Percentiles rank a stretch among this genome's conserved stretches.
phyloP scores from a whole-genome alignment of 2,797 vertebrate genomes.

The Nyctalus aviator region DNA sequence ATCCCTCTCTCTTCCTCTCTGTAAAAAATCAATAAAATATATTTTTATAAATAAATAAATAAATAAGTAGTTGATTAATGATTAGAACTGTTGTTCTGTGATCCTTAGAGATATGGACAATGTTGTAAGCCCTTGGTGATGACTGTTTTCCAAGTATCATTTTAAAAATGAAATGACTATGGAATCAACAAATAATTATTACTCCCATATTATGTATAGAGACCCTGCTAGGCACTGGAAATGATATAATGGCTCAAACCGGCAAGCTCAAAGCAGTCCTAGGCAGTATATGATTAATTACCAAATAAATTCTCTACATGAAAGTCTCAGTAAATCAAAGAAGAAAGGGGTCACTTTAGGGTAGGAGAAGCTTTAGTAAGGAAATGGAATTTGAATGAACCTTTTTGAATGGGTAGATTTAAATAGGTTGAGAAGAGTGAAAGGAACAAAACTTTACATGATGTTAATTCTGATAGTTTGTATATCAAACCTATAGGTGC shows the following conservation, averaged over 20 bases:
- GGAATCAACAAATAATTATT: conserved; percentile 36
- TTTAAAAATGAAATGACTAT: conserved; percentile 46
- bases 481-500: conserved; percentile 41
- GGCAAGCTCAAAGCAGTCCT: background rate
- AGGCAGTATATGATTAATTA: conserved; percentile 46
- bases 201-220: background rate
- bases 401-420: conserved; percentile 45
- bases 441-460: conserved; percentile 23
- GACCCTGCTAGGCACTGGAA: background rate
- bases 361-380: conserved; percentile 33
- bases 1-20: too few species aligned
- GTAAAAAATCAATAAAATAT: too few species aligned
- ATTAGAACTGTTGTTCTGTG: background rate
- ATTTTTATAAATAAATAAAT: background rate
- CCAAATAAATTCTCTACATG: background rate
- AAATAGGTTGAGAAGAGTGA: conserved; percentile 23
- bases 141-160: conserved; percentile 50
- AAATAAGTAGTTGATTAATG: conserved; percentile 15
- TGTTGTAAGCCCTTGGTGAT: conserved; percentile 21
- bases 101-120: background rate
- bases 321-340: conserved; percentile 22
- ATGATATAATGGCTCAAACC: background rate
- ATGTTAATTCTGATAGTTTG: conserved; percentile 34
- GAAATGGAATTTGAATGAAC: conserved; percentile 58
- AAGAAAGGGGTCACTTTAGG: conserved; percentile 19